Evolutionary conservation across 1,140 invertebrate species (phyloP), one percentile per base, ranked within the genome.

Genomic region (Nasonia longicornis): DNA sequence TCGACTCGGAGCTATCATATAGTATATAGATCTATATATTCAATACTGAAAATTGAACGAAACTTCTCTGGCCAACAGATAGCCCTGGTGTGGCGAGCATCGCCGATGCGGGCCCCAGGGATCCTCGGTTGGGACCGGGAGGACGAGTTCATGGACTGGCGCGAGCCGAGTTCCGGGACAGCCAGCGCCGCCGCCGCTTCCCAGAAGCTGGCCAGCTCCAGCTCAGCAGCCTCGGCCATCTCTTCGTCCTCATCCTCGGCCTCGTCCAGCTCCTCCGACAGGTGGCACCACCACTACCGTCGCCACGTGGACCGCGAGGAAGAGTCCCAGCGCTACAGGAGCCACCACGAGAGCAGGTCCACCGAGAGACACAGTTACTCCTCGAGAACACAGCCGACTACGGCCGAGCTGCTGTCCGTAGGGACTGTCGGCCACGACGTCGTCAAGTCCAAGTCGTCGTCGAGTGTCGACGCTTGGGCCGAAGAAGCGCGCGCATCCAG

Each of bases 81-180:
- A 85, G 90, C 90, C 86, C 85, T 91, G 81, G 88, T 90, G 86
- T 91, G 90, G 89, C 85, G 89, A 88, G 86, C 87, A 52, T 87
- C 89, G 88, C 88, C 89, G 86, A 90, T 90, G 89, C 88, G 90
- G 87, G 86, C 89, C 86, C 88, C 89, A 83, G 90, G 89, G 84
- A 89, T 90, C 86, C 84, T 90, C 80, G 88, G 89, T 84, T 90
- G 90, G 88, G 88, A 89, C 84, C 88, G 89, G 85, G 88, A 89
- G 87, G 89, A 90, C 88, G 90, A 90, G 86, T 88, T 88, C 83
- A 91, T 89, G 89, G 89, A 90, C 81, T 90, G 89, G 89, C 89
- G 89, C 83, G 88, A 90, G 80, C 83, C 85, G 82, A 85, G 84
- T 74, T 80, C 84, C 83, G 87, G 86, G 80, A 31, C 42, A 38